A percentile compares a stretch with the other conserved stretches of the same genome.
Conservation (phyloP, 2,113 vertebrate genomes). For the Anoplopoma fimbria region DNA sequence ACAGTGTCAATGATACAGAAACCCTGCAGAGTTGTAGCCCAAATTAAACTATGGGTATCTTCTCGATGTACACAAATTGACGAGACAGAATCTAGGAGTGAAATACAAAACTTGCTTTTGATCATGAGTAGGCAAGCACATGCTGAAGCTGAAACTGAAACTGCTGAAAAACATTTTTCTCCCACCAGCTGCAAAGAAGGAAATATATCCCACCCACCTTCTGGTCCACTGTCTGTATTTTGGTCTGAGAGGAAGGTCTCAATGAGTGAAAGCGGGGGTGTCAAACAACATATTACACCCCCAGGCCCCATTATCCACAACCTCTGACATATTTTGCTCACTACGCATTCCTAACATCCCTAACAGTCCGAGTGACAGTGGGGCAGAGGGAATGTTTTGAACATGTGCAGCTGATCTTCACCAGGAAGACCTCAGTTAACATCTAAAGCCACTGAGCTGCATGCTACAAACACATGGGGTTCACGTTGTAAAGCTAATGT, state of each 20-base stretch:
- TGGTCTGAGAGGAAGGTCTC: neutral
- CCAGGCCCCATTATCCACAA: slow-evolving; percentile 2
- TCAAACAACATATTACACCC: slow-evolving; percentile 4
- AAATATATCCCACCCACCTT: neutral
- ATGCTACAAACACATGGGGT: neutral
- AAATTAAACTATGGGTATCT: neutral
- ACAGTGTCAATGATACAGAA: too few species aligned
- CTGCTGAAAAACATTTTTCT: neutral
- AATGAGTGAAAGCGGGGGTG: slow-evolving; percentile 1
- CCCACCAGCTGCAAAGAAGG: neutral
- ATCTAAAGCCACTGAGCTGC: slow-evolving; percentile 3
- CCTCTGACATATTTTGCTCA: slow-evolving; percentile 19
- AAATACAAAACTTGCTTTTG: neutral
- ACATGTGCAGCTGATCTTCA: slow-evolving; percentile 3
- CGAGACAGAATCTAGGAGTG: too few species aligned
- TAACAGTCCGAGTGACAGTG: neutral
- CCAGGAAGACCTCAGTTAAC: neutral
- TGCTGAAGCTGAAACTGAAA: slow-evolving; percentile 1
- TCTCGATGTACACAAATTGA: neutral
- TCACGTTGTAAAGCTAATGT: neutral
- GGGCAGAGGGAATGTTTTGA: slow-evolving; percentile 13
- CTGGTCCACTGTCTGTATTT: slow-evolving; percentile 10
- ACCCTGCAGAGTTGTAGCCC: too few species aligned
- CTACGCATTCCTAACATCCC: slow-evolving; percentile 15
- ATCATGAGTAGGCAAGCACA: neutral